Base-by-base conservation (phyloP, 2,113 vertebrate species). In the Callipepla californica region DNA sequence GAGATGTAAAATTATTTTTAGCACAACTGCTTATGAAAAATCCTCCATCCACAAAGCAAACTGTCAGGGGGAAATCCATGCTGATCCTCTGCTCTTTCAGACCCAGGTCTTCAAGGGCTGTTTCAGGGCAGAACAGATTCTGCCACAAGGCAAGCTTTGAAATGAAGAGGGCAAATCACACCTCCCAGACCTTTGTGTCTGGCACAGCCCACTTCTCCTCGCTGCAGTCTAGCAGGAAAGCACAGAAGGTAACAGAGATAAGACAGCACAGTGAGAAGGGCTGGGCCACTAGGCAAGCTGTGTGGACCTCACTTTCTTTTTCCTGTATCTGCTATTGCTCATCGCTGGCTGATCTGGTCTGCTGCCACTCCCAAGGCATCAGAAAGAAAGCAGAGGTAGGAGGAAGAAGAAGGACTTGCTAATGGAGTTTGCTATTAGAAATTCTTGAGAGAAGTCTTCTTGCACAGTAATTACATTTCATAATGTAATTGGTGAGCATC, bases 191-290 rank as follows among this genome's bases (percentile, higher is more conserved):
- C 40, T 38, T 36, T 66, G 5, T 47, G 45, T 70, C 13, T n/a
- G 69, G 51, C 3, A 6, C 21, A 40, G 61, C n/a, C 21, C 38
- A 1, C 47, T 79, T 66, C 80, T 42, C 7, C 2, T 15, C 14
- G 1, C 0, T 3, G 44, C 65, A 57, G 7, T 28, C 2, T 3
- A 72, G 68, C 3, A 23, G 59, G 72, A 70, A 73, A 38, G 68
- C 36, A 38, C 32, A 21, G 80, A 74, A 18, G 47, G 50, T 53
- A 85, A 11, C 16, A 20, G 72, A 75, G 57, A 62, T 8, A 25
- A 73, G 68, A 70, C 50, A 51, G 57, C 5, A 3, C 3, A 4
- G 57, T 25, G 7, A 38, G 42, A 42, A 36, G 67, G 67, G 4
- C 34, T 11, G 82, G 38, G 67, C 44, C 82, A 77, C 87, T 83